Base-by-base conservation (phyloP, 2,797 vertebrate species). In the Amazona ochrocephala region DNA sequence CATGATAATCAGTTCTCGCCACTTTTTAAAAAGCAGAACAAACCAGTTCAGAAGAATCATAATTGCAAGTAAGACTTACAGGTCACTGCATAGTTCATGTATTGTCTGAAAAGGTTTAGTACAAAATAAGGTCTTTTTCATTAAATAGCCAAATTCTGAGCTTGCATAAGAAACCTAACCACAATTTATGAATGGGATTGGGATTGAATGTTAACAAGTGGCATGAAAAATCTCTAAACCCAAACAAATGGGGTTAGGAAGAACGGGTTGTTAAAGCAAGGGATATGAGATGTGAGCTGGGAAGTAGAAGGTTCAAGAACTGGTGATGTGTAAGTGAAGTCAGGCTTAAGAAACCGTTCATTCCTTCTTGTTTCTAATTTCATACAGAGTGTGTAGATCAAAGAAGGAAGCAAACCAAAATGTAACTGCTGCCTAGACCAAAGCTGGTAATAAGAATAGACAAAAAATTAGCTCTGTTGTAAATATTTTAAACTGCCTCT, bases 401-500 rank as follows among this genome's bases (percentile, higher is more conserved):
- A 87, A 88, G 92, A 39, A 87, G 34, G 83, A 90, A 86, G 83
- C 42, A 73, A 65, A 94, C 71, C 48, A 50, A 61, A 75, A 71
- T 44, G 62, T 80, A 88, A 75, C 81, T 70, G 62, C 58, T 79
- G 78, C 83, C 85, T 70, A 79, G 42, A 70, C 60, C 67, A 79
- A 89, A 84, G 90, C 27, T 58, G 34, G 29, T 84, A 86, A 86
- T 79, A 86, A 88, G 42, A 18, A 9, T 8, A 88, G 92, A 45
- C 47, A 94, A 83, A 74, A 77, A 79, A 73, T 42, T 54, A 93
- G 27, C 50, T 54, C 66, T 0, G 27, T 29, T 74, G 50, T 76
- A 62, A 79, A 79, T 42, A 67, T 82, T 94, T 90, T 75, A 64
- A 95, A 81, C 51, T 62, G 66, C 58, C 73, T 90, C 83, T 74